Conservation (phyloP, 1,140 invertebrate genomes). For the Whitmania pigra region DNA sequence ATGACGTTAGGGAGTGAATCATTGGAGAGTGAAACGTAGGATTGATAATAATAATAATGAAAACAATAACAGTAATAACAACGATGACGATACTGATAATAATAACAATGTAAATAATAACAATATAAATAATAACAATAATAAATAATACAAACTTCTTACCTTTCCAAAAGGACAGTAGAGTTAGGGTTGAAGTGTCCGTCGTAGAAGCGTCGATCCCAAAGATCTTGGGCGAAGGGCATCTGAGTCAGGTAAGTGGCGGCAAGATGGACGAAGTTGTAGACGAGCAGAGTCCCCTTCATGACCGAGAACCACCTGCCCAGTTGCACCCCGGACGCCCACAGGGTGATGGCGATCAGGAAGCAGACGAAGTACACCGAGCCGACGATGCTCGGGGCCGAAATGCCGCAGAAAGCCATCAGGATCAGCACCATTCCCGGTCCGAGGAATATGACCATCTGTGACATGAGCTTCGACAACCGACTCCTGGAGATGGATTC, state of each 20-base stretch:
- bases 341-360: slow-evolving; percentile 12
- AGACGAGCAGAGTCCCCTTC: background rate
- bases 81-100: no score
- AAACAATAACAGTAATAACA: no score
- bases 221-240: background rate
- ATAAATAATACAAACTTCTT: no score
- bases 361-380: slow-evolving; percentile 9
- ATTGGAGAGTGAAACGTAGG: no score
- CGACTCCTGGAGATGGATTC: background rate
- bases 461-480: background rate
- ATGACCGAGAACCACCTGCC: slow-evolving; percentile 6
- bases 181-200: background rate
- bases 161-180: background rate
- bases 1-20: background rate
- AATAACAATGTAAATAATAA: no score
- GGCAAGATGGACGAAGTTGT: slow-evolving; percentile 7
- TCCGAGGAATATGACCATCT: slow-evolving; percentile 8
- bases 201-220: slow-evolving; percentile 4
- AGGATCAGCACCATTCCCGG: background rate
- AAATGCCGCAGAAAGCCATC: slow-evolving; percentile 12
- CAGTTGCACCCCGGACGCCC: slow-evolving; percentile 13
- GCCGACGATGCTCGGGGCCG: slow-evolving; percentile 5
- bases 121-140: no score
- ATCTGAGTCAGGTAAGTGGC: slow-evolving; percentile 11
- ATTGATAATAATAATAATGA: no score